Conservation (phyloP, 2,888 invertebrate species). For the Lasioglossum zephyrum region DNA sequence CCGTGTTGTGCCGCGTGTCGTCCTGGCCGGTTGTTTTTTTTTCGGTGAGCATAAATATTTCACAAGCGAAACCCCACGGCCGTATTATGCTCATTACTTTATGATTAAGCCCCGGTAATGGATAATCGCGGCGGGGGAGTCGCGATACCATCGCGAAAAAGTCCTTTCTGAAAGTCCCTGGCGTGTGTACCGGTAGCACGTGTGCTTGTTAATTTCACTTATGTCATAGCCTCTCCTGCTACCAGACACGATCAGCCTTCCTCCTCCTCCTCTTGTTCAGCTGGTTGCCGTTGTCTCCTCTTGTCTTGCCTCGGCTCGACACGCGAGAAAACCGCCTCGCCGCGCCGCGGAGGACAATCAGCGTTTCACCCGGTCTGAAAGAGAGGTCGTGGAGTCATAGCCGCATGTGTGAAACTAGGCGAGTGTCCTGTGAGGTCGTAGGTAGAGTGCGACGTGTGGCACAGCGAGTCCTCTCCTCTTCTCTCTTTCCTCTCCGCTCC, state of each 20-base stretch:
- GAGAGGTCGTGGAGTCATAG: conserved; percentile 44
- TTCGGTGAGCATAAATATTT: conserved; percentile 32
- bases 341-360: conserved; percentile 52
- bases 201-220: conserved; percentile 56
- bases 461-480: neutral
- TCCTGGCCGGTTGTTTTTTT: neutral
- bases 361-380: conserved; percentile 41
- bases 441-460: conserved; percentile 28
- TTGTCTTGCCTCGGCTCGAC: neutral
- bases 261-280: neutral
- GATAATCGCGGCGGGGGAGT: conserved; percentile 38
- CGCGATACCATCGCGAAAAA: conserved; percentile 38
- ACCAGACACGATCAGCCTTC: conserved; percentile 8
- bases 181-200: conserved; percentile 44
- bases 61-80: conserved; percentile 30
- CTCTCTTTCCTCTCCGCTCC: neutral
- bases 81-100: conserved; percentile 45
- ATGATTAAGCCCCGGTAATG: conserved; percentile 49
- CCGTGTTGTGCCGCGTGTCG: neutral
- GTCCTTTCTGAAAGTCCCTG: conserved; percentile 38
- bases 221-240: conserved; percentile 38
- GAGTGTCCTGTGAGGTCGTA: conserved; percentile 53
- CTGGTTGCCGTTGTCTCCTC: neutral
- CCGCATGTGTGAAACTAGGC: conserved; percentile 40
- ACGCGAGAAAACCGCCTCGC: conserved; percentile 43